phyloP scores from a whole-genome alignment of 2,113 vertebrate species.

The Holacanthus passer region DNA sequence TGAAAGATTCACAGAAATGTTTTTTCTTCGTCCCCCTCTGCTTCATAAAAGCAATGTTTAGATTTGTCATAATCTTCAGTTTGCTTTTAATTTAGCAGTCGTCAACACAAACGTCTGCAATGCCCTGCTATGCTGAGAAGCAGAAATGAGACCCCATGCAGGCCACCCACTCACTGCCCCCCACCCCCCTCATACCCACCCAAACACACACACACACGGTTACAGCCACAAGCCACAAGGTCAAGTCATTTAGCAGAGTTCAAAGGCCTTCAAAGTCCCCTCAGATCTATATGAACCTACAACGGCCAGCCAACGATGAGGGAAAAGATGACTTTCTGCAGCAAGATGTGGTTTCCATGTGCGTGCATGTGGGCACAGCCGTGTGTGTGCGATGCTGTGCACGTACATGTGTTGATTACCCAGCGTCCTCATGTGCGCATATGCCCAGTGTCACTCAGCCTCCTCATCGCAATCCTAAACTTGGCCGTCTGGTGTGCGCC shows the following conservation, averaged over 20 bases:
- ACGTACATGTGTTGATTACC: constrained; percentile 37
- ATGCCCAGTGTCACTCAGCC: constrained; percentile 81
- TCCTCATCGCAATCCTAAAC: constrained; percentile 81
- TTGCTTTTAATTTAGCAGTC: constrained; percentile 82
- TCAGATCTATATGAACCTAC: constrained; percentile 96
- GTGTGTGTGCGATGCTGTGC: background rate
- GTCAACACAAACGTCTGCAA: constrained; percentile 77
- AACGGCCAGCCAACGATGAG: constrained; percentile 85
- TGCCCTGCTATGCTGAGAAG: constrained; percentile 67
- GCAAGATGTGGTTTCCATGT: constrained; percentile 42
- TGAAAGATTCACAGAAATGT: constrained; percentile 74
- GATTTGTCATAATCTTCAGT: constrained; percentile 82
- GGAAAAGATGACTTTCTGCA: constrained; percentile 71
- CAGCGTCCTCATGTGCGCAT: constrained; percentile 64
- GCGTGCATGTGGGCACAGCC: background rate
- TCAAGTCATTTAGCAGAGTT: constrained; percentile 96
- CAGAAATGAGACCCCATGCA: constrained; percentile 79
- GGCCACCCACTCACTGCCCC: constrained; percentile 76
- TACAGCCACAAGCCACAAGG: constrained; percentile 86
- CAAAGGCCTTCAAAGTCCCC: constrained; percentile 94
- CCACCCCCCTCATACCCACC: constrained; percentile 78
- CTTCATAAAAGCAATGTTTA: constrained; percentile 81
- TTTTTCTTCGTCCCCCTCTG: constrained; percentile 67
- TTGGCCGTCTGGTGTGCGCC: constrained; percentile 73
- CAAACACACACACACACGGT: constrained; percentile 63